Conservation (phyloP, 2,113 vertebrate genomes). For the Dendropsophus ebraccatus region DNA sequence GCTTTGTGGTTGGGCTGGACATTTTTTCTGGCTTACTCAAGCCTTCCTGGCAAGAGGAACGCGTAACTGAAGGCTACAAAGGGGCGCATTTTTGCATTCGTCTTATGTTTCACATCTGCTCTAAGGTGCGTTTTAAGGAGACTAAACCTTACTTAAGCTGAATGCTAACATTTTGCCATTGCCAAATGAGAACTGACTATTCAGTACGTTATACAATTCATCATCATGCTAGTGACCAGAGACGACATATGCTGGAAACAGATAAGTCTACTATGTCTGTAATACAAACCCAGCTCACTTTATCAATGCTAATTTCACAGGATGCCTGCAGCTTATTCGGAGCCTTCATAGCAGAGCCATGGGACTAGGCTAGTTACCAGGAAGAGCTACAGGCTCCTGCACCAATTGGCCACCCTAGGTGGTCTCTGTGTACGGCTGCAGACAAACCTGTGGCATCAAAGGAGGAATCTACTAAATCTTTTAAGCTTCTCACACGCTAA, state of each 20-base stretch:
- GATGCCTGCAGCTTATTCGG: not conserved
- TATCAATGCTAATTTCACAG: not conserved
- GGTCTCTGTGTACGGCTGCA: not conserved
- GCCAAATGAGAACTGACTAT: not conserved
- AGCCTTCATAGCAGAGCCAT: not conserved
- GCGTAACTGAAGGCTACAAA: conserved; percentile 30
- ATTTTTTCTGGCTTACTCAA: conserved; percentile 56
- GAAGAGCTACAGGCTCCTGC: not conserved
- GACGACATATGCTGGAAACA: no score
- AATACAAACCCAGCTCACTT: not conserved
- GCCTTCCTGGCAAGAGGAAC: conserved; percentile 51
- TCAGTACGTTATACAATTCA: not conserved
- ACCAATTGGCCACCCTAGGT: not conserved
- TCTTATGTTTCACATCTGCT: conserved; percentile 44
- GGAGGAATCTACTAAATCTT: conserved; percentile 32
- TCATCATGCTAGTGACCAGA: not conserved
- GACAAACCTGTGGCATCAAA: conserved; percentile 12
- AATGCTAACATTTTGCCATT: not conserved
- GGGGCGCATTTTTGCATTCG: not conserved
- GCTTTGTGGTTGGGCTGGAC: conserved; percentile 62
- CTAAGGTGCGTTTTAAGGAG: conserved; percentile 8
- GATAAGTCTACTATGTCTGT: not conserved
- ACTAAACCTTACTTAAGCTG: not conserved
- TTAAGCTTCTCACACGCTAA: conserved; percentile 43
- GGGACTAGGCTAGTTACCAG: not conserved